Percentiles rank a stretch among this genome's conserved stretches.
Conservation (phyloP, 2,113 vertebrate species). For the Orthonyx spaldingii region DNA sequence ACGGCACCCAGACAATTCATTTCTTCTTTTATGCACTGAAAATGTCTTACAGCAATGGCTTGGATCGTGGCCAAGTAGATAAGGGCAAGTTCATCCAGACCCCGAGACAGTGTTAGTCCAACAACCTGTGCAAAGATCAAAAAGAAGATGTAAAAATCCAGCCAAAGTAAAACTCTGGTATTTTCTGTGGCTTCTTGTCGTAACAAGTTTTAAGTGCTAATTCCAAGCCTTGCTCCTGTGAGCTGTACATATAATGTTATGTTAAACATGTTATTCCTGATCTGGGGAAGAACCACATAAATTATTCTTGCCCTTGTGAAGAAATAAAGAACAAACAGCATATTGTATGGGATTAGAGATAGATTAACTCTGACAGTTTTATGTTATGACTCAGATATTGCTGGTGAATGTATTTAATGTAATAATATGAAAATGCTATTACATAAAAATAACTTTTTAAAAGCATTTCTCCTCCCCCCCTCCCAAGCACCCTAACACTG, state of each 20-base stretch:
- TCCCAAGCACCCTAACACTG: neutral
- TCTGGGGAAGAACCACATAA: slow-evolving; percentile 45
- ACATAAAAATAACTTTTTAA: slow-evolving; percentile 44
- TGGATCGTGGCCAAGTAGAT: slow-evolving; percentile 92
- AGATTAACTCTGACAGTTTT: slow-evolving; percentile 51
- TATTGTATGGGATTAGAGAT: slow-evolving; percentile 28
- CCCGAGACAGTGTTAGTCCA: slow-evolving; percentile 83
- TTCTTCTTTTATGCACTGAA: slow-evolving; percentile 10
- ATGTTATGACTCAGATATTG: slow-evolving; percentile 41
- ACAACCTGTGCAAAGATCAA: slow-evolving; percentile 77
- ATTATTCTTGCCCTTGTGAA: slow-evolving; percentile 14
- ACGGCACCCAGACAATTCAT: neutral
- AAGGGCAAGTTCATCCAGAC: slow-evolving; percentile 88
- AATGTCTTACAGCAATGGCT: slow-evolving; percentile 87
- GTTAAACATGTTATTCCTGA: slow-evolving; percentile 58
- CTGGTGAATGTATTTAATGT: slow-evolving; percentile 34
- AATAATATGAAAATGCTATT: slow-evolving; percentile 36
- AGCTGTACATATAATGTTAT: slow-evolving; percentile 40
- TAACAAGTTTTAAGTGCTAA: slow-evolving; percentile 62
- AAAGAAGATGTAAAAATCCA: slow-evolving; percentile 15
- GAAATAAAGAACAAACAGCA: slow-evolving; percentile 41
- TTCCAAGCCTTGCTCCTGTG: slow-evolving; percentile 46
- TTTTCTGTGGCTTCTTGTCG: slow-evolving; percentile 40
- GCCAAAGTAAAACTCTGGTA: neutral
- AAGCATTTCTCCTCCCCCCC: slow-evolving; percentile 8